Evolutionary conservation across 2,888 invertebrate species (phyloP).

Genomic region (Drosophila subquinaria): DNA sequence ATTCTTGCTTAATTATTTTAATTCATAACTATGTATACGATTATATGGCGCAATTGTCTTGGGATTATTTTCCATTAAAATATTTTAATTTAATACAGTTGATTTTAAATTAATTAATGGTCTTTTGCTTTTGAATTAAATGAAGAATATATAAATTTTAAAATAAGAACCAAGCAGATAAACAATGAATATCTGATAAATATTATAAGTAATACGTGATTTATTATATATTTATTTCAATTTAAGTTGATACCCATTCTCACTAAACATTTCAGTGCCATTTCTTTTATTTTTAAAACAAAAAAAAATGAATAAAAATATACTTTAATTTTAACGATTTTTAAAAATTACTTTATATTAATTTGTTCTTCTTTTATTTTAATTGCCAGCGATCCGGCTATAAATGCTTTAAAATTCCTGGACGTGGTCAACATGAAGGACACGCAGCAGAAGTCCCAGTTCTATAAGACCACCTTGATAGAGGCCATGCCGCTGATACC

Average conservation of each 20-base stretch:
- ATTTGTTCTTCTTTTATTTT: conserved; percentile 25
- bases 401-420: conserved; percentile 96
- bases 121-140: background rate
- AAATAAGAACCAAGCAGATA: no score
- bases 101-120: background rate
- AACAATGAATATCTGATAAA: background rate
- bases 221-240: no score
- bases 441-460: conserved; percentile 94
- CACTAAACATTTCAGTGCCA: no score
- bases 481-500: conserved; percentile 95
- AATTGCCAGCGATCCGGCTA: conserved; percentile 91
- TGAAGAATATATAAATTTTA: background rate
- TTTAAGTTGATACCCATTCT: no score
- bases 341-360: conserved; percentile 30
- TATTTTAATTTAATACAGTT: background rate
- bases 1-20: conserved; percentile 24
- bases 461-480: conserved; percentile 94
- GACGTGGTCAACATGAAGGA: conserved; percentile 97
- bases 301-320: no score
- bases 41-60: conserved; percentile 16
- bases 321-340: background rate
- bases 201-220: no score
- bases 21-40: conserved; percentile 15
- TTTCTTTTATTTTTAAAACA: no score
- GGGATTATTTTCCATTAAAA: conserved; percentile 23